These are phyloP conservation scores for Gymnothorax javanicus DNA, from an alignment of 2,797 vertebrate genomes.

Conservation along the genomic window DNA sequence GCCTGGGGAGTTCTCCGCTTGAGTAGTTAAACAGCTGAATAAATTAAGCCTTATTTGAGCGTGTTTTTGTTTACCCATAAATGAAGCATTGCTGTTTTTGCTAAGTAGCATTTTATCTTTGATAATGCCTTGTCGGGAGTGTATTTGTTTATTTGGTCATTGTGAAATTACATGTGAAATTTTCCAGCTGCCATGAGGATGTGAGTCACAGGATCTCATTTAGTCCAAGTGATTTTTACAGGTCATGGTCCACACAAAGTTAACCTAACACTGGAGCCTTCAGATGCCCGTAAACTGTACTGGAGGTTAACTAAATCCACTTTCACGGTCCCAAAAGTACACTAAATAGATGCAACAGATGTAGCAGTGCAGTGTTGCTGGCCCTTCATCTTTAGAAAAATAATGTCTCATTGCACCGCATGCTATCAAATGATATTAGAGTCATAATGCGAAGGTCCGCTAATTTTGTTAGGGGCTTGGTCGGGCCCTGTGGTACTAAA, in stretches of 20 bases:
- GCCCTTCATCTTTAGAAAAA: neutral
- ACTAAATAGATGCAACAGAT: neutral
- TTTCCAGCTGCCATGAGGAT: neutral
- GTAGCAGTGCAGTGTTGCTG: neutral
- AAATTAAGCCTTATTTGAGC: slow-evolving; percentile 29
- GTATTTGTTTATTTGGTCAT: neutral
- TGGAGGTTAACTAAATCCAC: neutral
- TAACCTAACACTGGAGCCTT: neutral
- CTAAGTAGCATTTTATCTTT: slow-evolving; percentile 26
- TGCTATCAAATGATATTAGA: neutral
- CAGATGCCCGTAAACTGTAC: neutral
- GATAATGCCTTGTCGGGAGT: neutral
- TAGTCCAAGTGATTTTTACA: neutral
- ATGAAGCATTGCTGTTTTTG: slow-evolving; percentile 24
- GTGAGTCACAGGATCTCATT: neutral
- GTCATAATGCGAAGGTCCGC: neutral
- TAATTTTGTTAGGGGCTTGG: neutral
- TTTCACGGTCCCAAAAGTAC: neutral
- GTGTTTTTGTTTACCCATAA: slow-evolving; percentile 16
- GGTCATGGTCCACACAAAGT: neutral
- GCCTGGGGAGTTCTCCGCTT: slow-evolving; percentile 29
- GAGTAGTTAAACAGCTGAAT: slow-evolving; percentile 30
- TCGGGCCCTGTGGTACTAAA: slow-evolving; percentile 58
- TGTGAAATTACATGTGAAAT: neutral
- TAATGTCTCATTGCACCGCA: neutral